Base-by-base conservation (phyloP, 2,797 vertebrate genomes). In the Hafferia zeledoni region DNA sequence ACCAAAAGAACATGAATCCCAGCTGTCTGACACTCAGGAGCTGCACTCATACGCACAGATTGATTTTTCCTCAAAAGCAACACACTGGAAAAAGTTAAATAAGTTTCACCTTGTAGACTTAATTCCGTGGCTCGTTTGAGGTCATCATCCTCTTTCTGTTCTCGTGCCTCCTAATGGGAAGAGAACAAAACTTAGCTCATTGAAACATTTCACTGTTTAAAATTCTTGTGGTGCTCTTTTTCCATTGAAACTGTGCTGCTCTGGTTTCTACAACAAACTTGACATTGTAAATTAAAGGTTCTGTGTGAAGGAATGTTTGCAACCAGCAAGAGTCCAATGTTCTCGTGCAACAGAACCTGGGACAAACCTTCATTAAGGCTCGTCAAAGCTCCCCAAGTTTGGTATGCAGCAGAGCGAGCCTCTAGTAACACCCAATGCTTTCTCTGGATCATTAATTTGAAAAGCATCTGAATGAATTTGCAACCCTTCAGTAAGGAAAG, bases 51-150 rank as follows among this genome's bases (percentile, higher is more conserved):
- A 67, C 18, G 55, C 5, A 90, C 35, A 46, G 47, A 67, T 35
- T 24, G 63, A 44, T 84, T 93, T 87, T 64, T 80, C 60, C 85
- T 93, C 57, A 91, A 93, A 91, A 91, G 64, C 56, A 94, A 69
- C 37, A 67, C 31, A 47, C 17, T 91, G 77, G 77, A 89, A 83
- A 71, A 94, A 91, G 67, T 94, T 84, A 84, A n/a, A 1, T 44
- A 91, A 90, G 47, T 81, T 96, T 96, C 95, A 99, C 99, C 99
- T 99, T 99, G 99, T 93, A 99, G 97, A 95, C 99, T 99, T 97
- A 99, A 98, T 97, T 99, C 99, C 2, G 99, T 99, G 70, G 99
- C 99, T 97, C 99, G 99, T 98, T 99, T 99, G 94, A 99, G 98
- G 90, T 99, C 99, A 91, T 99, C 99, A 53, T 99, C 99, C 94